Conservation (phyloP, 2,113 vertebrate species). For the Oryzias curvinotus region DNA sequence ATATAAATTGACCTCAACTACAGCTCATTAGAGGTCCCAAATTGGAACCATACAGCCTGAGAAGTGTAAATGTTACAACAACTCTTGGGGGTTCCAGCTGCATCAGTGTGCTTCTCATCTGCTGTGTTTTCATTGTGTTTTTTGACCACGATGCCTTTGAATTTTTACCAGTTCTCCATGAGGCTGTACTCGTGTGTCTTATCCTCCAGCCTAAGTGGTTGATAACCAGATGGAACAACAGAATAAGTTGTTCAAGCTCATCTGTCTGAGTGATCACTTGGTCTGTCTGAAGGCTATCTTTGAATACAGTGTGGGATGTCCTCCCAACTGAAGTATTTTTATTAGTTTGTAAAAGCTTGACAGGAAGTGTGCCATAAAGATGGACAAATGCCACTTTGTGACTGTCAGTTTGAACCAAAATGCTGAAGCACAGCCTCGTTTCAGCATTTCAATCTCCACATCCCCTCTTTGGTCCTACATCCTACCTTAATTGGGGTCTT, state of each 20-base stretch:
- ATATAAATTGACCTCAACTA: constrained; percentile 83
- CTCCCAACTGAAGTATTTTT: constrained; percentile 62
- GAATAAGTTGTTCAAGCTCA: constrained; percentile 3
- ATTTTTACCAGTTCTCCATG: no score
- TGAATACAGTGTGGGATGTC: constrained; percentile 31
- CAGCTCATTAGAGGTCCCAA: constrained; percentile 81
- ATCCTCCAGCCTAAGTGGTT: no score
- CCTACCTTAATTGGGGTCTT: constrained; percentile 61
- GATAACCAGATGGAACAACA: not conserved
- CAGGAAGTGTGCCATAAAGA: constrained; percentile 18
- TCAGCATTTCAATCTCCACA: constrained; percentile 25
- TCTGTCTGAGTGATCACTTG: constrained; percentile 17
- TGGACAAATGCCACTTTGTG: constrained; percentile 23
- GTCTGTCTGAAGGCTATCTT: constrained; percentile 34
- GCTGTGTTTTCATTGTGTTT: not conserved
- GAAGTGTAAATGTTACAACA: constrained; percentile 70
- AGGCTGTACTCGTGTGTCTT: no score
- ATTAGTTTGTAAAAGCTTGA: constrained; percentile 49
- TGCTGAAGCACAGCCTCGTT: constrained; percentile 12
- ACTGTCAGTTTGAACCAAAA: constrained; percentile 8
- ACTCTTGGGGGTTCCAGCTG: constrained; percentile 47
- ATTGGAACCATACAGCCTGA: constrained; percentile 79
- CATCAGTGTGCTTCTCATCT: constrained; percentile 22
- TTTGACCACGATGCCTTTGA: not conserved
- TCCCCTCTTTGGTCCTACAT: constrained; percentile 43